Base-by-base conservation (phyloP, 2,888 invertebrate species). In the Thalpophila matura region DNA sequence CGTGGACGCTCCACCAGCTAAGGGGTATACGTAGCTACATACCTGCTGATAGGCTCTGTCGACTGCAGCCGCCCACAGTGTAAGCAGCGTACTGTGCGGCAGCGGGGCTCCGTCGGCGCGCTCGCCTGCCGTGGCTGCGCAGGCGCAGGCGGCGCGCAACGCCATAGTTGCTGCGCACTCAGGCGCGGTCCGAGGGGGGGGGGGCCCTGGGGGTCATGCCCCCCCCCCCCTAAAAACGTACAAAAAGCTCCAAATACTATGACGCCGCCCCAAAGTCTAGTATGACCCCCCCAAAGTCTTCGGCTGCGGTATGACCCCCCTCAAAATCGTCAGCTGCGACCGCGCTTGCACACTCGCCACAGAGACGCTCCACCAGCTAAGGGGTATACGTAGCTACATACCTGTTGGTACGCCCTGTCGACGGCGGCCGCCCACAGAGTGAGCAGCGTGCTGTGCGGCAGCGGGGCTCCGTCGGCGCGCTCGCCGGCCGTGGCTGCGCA, bases 371-470 rank as follows among this genome's bases (percentile, higher is more conserved):
- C 55, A 94, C 88, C 40, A 94, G 55, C 95, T 95, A 77, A 0
- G 14, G 27, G 9, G n/a, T n/a, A n/a, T n/a, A 12, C 18, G 37
- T 20, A 38, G 3, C 4, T n/a, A 10, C 16, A n/a, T 16, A 90
- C 92, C 88, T 93, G 93, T 18, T 89, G 91, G 79, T 96, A 96
- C 0, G 96, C 91, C 87, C 96, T 96, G 84, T 97, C 97, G 50
- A 96, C 96, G 1, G 97, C 96, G 1, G 91, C 90, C 9, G 87
- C 82, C 94, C 89, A 96, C 84, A 93, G 84, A 62, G 87, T 95
- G 87, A 67, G 62, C 20, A 93, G 80, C 18, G 87, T 74, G 20
- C 56, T 42, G 80, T 91, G 91, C 20, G 89, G 68, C 1, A 92
- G 86, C 3, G 93, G 90, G 22, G 92, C 92, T 5, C 89, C 90